Evolutionary conservation across 1,140 invertebrate genomes (phyloP).

Genomic region (Musca domestica): DNA sequence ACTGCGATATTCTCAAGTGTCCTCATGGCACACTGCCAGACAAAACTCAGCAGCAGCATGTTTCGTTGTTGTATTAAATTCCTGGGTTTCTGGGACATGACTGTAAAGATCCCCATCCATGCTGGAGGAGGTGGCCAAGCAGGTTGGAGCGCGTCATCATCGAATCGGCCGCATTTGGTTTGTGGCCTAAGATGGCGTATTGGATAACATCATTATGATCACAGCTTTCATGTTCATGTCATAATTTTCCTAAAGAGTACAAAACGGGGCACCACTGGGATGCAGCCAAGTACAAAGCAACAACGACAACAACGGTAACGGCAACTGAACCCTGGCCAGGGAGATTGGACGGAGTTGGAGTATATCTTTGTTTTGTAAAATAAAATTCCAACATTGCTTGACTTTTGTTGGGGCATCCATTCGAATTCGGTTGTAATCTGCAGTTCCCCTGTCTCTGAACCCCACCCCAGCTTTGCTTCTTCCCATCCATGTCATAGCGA

Average conservation of each 20-base stretch:
- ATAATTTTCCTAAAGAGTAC: slow-evolving; percentile 42
- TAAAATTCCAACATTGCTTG: slow-evolving; percentile 4
- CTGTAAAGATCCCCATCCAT: too few species aligned
- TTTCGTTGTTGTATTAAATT: not conserved
- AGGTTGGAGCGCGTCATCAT: too few species aligned
- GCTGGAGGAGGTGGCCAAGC: too few species aligned
- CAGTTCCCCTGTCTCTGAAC: not conserved
- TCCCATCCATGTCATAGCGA: not conserved
- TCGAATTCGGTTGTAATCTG: not conserved
- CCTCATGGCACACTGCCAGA: not conserved
- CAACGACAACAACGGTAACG: not conserved
- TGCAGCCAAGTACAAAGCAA: not conserved
- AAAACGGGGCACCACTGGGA: not conserved
- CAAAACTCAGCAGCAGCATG: slow-evolving; percentile 12
- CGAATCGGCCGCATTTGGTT: too few species aligned
- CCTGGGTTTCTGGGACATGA: too few species aligned
- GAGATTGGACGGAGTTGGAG: too few species aligned
- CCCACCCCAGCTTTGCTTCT: not conserved
- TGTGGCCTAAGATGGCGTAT: slow-evolving; percentile 42
- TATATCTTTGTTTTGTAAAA: not conserved
- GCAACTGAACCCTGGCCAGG: too few species aligned
- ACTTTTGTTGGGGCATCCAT: not conserved
- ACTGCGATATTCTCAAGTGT: too few species aligned
- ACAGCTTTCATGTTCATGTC: slow-evolving; percentile 53
- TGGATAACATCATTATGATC: slow-evolving; percentile 53